Evolutionary conservation across 2,888 invertebrate genomes (phyloP), one percentile per base, ranked within the genome.

Genomic region (Slavum lentiscoides): DNA sequence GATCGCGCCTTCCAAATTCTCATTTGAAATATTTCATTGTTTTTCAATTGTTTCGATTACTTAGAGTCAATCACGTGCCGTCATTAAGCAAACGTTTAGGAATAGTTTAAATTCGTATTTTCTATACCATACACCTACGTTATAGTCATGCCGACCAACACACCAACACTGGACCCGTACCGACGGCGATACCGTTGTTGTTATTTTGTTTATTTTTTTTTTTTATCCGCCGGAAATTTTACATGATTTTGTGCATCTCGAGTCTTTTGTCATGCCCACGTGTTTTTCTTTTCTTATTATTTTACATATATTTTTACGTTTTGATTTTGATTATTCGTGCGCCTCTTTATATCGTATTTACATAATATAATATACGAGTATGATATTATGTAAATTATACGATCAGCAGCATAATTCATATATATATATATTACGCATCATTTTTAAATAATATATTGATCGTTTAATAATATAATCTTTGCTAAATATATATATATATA

Each of bases 181-280:
- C 70, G 62, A 53, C 70, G 62, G 77, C 77, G 77, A 77, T 69
- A 62, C 53, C 70, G 69, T 77, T 68, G 62, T 73, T 62, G 19
- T 74, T 74, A 9, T 69, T 55, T 9, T 39, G 13, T 70, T 30
- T 6, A n/a, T 59, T 75, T 66, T 37, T 53, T 74, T 17, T 43
- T 43, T 62, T 62, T 62, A 61, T 70, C 49, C 62, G 53, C 62
- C 69, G 61, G 55, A 62, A 30, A 62, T 23, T 70, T 11, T 61
- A 23, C 70, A 69, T 77, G 77, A 23, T 70, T 70, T 75, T 77
- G 49, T 77, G 77, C 77, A 77, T 77, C 70, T 77, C 70, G 62
- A 77, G 55, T 77, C 77, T 77, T 53, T 77, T 77, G 69, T 70
- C 62, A 69, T 77, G 77, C 77, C 74, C 77, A 77, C 77, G 77